Evolutionary conservation across 2,113 vertebrate species (phyloP), one percentile per base, ranked within the genome.

Genomic region (Leiothrix lutea): DNA sequence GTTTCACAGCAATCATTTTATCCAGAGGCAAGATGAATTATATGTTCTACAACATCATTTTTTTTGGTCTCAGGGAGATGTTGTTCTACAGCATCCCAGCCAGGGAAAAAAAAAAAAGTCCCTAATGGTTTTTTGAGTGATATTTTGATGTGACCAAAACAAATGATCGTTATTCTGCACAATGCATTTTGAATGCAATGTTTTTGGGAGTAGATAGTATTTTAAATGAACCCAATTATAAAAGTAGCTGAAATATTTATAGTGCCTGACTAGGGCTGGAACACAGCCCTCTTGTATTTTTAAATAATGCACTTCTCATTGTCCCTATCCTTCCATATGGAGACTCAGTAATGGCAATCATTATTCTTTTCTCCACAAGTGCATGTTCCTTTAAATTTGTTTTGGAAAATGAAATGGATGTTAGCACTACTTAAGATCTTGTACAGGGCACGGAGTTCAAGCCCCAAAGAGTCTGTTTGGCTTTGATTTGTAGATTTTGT

Each of bases 201-300:
- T 90, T 88, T 86, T 90, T 94, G 44, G 40, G 48, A 88, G 75
- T 51, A 58, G 67, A 60, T 60, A 71, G 82, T 94, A 40, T 93
- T 93, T 95, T 67, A 92, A 95, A 90, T 84, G 48, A 95, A 86
- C n/a, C 18, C 64, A 96, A 86, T 95, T 80, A 82, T 83, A 77
- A 62, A 86, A 83, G 54, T 48, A 60, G 67, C 74, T 90, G 90
- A 86, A 95, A 86, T 92, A 95, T 88, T 96, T 77, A 54, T 90
- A 42, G 75, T 78, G 50, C 54, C 67, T 83, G 71, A 61, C 78
- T 91, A 9, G 62, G 44, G 79, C 87, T 94, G 65, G 50, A 88
- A 58, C 35, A 26, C 6, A 82, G 51, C 33, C 38, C 38, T 75
- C 83, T 56, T 51, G 31, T 65, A 67, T 70, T 87, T 92, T 86